These are phyloP conservation scores for Muscicapa striata DNA, from an alignment of 2,797 vertebrate species.

Conservation along the genomic window DNA sequence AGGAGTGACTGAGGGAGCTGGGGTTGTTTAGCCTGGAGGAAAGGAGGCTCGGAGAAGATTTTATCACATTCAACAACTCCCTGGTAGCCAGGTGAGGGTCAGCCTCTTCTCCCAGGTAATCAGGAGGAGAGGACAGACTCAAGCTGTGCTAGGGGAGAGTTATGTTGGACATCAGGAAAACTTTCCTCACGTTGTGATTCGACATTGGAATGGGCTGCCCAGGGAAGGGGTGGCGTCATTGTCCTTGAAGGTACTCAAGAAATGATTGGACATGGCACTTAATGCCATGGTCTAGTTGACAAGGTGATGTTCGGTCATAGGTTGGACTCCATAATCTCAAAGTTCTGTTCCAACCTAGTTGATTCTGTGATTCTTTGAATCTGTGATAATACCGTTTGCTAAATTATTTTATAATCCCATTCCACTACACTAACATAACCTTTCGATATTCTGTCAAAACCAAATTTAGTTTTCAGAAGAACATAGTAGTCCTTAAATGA, in stretches of 20 bases:
- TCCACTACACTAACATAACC: background rate
- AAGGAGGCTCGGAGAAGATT: background rate
- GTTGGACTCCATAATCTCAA: background rate
- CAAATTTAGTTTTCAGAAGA: background rate
- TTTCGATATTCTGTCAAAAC: background rate
- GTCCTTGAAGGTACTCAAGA: background rate
- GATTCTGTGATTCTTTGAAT: background rate
- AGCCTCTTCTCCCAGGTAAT: background rate
- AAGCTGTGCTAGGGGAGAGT: background rate
- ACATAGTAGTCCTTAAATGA: background rate
- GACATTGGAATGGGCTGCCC: background rate
- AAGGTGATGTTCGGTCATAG: rapidly evolving
- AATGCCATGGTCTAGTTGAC: rapidly evolving
- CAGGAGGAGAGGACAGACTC: background rate
- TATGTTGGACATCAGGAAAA: background rate
- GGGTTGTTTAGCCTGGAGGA: background rate
- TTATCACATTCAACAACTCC: background rate
- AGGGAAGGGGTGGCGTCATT: background rate
- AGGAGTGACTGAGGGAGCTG: background rate
- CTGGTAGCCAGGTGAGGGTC: too few species aligned
- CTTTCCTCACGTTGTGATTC: background rate
- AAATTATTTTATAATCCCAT: background rate
- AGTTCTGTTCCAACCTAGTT: background rate
- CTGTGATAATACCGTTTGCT: background rate
- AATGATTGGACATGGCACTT: background rate